phyloP scores from a whole-genome alignment of 2,113 vertebrate genomes.

The Alethe castanea region DNA sequence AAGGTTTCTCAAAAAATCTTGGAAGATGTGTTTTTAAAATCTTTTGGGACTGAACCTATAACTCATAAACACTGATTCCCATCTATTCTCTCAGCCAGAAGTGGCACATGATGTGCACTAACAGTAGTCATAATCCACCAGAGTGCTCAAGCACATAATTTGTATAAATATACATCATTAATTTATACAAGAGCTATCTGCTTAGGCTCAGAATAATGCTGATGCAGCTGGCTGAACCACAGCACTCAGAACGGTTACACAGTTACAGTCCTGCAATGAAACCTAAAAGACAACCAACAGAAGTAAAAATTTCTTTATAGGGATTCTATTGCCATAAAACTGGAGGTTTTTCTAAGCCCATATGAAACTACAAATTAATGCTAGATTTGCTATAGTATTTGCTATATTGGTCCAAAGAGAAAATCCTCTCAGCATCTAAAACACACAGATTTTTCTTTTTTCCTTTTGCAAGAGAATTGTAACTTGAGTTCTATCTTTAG shows the following conservation, averaged over 20 bases:
- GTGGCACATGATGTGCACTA: not conserved
- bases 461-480: not conserved
- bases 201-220: not conserved
- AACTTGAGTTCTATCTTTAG: not conserved
- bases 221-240: not conserved
- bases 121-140: not conserved
- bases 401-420: not conserved
- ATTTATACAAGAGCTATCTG: not conserved
- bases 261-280: not conserved
- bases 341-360: not conserved
- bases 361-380: not conserved
- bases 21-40: not conserved
- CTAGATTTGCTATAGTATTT: not conserved
- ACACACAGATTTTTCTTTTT: fast-evolving
- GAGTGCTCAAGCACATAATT: not conserved
- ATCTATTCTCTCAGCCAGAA: not conserved
- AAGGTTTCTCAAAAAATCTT: not conserved
- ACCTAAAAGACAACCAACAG: not conserved
- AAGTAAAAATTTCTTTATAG: not conserved
- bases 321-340: not conserved
- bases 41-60: not conserved
- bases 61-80: not conserved
- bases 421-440: not conserved
- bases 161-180: not conserved
- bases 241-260: not conserved